Evolutionary conservation across 2,113 vertebrate species (phyloP).

Genomic region (Prionailurus viverrinus): DNA sequence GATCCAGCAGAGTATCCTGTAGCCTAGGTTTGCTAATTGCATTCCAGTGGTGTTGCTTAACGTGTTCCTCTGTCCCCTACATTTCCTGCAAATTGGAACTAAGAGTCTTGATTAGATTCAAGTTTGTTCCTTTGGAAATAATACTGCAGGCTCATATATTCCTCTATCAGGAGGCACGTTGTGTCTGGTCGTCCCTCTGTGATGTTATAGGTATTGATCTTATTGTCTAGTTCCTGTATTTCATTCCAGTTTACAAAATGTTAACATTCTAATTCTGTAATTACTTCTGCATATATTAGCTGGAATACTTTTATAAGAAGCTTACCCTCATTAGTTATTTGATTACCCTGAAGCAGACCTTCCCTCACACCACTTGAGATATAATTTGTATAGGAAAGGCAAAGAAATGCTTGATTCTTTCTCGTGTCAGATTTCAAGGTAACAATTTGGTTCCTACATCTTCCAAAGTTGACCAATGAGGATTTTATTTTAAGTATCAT

Average conservation of each 20-base stretch:
- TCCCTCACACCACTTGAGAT: not conserved
- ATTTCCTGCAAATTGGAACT: not conserved
- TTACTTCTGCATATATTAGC: not conserved
- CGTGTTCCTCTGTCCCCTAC: not conserved
- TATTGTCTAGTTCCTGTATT: not conserved
- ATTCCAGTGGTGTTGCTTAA: not conserved
- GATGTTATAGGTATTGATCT: not conserved
- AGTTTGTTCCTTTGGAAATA: not conserved
- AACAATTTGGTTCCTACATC: not conserved
- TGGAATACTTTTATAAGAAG: constrained; percentile 18
- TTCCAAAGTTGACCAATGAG: not conserved
- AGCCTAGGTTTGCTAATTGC: not conserved
- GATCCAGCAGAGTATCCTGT: not conserved
- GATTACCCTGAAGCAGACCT: not conserved
- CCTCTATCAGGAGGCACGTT: not conserved
- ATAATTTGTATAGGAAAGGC: not conserved
- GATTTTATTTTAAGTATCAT: constrained; percentile 6
- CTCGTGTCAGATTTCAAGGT: constrained; percentile 19
- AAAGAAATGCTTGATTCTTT: constrained; percentile 20
- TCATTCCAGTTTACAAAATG: not conserved
- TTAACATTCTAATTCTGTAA: not conserved
- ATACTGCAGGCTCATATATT: not conserved
- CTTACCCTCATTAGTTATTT: not conserved
- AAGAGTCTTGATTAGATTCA: not conserved
- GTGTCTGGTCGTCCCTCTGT: not conserved